Evolutionary conservation across 1,140 invertebrate species (phyloP).

Genomic region (Drosophila sucinea): DNA sequence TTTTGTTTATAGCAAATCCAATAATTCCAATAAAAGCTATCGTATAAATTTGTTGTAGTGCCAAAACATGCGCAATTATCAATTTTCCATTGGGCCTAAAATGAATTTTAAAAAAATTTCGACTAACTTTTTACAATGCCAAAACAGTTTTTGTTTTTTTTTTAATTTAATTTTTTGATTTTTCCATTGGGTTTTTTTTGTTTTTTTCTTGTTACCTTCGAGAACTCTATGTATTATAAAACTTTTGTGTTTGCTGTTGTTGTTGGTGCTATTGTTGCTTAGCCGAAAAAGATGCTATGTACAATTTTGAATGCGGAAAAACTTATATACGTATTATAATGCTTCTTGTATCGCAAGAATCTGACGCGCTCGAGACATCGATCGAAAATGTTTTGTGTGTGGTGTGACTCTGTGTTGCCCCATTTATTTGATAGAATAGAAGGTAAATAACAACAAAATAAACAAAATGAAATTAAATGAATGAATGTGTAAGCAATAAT

Average conservation of each 20-base stretch:
- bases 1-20: conserved; percentile 72
- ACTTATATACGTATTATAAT: conserved; percentile 41
- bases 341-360: conserved; percentile 69
- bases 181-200: too few species aligned
- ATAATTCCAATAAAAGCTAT: conserved; percentile 81
- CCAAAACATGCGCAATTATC: conserved; percentile 50
- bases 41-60: conserved; percentile 60
- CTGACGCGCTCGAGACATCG: conserved; percentile 57
- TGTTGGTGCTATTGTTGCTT: conserved; percentile 24
- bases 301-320: conserved; percentile 67
- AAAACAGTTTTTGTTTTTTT: conserved; percentile 50
- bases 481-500: too few species aligned
- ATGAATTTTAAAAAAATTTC: conserved; percentile 71
- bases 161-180: not conserved
- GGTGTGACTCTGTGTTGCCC: conserved; percentile 34
- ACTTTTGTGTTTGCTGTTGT: conserved; percentile 62
- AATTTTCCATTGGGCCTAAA: conserved; percentile 71
- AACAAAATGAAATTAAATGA: too few species aligned
- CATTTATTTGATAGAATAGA: conserved; percentile 7
- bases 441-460: conserved; percentile 20
- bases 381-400: conserved; percentile 45
- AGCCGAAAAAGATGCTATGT: conserved; percentile 53
- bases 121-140: conserved; percentile 66
- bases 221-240: conserved; percentile 63
- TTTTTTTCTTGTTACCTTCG: too few species aligned